Percentiles rank a stretch among this genome's conserved stretches.
Conservation (phyloP, 2,113 vertebrate genomes). For the Pyxicephalus adspersus region DNA sequence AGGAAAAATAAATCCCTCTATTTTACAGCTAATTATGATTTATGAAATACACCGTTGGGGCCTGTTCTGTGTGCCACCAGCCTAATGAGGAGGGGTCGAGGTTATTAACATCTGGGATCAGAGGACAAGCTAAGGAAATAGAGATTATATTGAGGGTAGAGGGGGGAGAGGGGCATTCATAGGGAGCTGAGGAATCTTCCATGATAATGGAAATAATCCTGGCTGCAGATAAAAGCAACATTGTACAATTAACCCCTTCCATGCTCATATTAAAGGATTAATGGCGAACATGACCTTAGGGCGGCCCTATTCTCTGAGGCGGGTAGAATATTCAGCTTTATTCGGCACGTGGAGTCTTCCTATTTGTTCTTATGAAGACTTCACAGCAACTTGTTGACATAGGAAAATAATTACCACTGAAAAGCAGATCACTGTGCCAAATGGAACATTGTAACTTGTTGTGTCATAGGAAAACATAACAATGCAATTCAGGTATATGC, state of each 20-base stretch:
- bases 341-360: not conserved
- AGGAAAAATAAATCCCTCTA: conserved; percentile 23
- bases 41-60: conserved; percentile 18
- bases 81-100: conserved; percentile 42
- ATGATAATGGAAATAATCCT: conserved; percentile 16
- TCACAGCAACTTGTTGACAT: not conserved
- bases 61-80: not conserved
- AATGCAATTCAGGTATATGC: not conserved
- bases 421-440: not conserved
- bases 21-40: conserved; percentile 51
- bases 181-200: not conserved
- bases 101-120: conserved; percentile 51
- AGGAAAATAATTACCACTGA: not conserved
- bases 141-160: not conserved
- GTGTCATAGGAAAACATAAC: not conserved
- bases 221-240: conserved; percentile 14
- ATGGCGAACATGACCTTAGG: conserved; percentile 24
- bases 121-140: conserved; percentile 27
- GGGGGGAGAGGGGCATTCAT: not conserved
- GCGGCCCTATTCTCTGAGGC: not conserved
- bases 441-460: not conserved
- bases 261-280: conserved; percentile 28
- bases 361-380: conserved; percentile 20
- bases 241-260: conserved; percentile 35
- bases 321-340: not conserved